These are phyloP conservation scores for Hofmannophila pseudospretella DNA, from an alignment of 2,888 invertebrate species.

Conservation along the genomic window DNA sequence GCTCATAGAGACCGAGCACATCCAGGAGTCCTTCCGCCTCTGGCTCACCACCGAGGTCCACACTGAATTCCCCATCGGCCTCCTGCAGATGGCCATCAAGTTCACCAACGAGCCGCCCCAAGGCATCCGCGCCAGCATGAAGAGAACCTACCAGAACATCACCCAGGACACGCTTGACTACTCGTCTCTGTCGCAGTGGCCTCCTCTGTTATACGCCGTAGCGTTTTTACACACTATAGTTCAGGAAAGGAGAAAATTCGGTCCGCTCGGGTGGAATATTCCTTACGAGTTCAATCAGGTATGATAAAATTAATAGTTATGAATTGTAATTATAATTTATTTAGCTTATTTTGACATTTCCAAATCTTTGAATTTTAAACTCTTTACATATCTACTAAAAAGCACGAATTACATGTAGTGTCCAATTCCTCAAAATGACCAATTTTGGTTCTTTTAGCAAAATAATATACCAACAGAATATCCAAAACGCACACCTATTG, in stretches of 20 bases:
- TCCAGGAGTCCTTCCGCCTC: conserved; percentile 90
- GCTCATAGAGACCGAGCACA: conserved; percentile 88
- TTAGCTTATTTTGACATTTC: too few species aligned
- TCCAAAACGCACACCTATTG: too few species aligned
- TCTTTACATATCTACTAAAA: too few species aligned
- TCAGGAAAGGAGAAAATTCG: conserved; percentile 96
- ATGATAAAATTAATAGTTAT: too few species aligned
- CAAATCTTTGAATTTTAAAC: too few species aligned
- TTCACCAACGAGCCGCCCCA: conserved; percentile 99
- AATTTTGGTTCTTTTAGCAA: too few species aligned
- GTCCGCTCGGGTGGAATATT: conserved; percentile 97
- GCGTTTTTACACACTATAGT: conserved; percentile 97
- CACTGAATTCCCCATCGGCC: conserved; percentile 93
- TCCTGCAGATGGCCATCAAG: conserved; percentile 94
- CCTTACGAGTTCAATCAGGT: conserved; percentile 98
- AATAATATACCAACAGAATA: too few species aligned
- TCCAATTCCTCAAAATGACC: too few species aligned
- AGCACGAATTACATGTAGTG: too few species aligned
- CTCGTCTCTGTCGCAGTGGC: conserved; percentile 94
- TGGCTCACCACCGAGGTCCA: conserved; percentile 98
- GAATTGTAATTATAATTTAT: too few species aligned
- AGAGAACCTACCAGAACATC: conserved; percentile 93
- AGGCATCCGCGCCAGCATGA: conserved; percentile 94
- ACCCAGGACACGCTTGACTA: conserved; percentile 96
- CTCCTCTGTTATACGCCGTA: conserved; percentile 93